Evolutionary conservation across 2,797 vertebrate species (phyloP).

Genomic region (Danio tinwini): DNA sequence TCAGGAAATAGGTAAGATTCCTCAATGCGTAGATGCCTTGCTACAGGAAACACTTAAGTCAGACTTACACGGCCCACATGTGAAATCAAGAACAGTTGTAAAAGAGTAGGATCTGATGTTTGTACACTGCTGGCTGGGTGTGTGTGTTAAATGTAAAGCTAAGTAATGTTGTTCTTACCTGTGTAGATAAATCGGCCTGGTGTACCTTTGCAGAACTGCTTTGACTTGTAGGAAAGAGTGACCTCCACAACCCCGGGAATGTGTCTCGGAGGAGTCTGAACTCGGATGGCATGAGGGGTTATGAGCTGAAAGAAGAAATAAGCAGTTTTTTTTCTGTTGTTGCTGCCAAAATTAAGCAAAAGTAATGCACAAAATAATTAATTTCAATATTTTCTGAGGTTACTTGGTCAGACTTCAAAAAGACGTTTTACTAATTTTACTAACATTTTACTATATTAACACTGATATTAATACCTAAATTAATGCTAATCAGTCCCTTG

Average conservation of each 20-base stretch:
- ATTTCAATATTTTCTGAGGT: too few species aligned
- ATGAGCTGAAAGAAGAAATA: conserved; percentile 83
- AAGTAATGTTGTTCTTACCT: conserved; percentile 88
- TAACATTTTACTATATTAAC: too few species aligned
- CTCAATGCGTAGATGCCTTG: background rate
- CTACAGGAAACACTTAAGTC: conserved; percentile 22
- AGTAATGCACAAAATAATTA: background rate
- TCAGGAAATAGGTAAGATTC: conserved; percentile 56
- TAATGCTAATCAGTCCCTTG: too few species aligned
- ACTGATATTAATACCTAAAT: too few species aligned
- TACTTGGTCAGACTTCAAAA: too few species aligned
- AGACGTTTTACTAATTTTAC: too few species aligned
- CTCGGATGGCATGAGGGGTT: conserved; percentile 96
- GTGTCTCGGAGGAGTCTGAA: conserved; percentile 92
- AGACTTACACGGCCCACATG: conserved; percentile 11
- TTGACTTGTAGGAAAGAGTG: conserved; percentile 98
- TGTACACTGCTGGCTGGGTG: background rate
- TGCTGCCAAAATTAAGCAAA: background rate
- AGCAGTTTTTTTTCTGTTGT: background rate
- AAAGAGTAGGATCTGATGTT: background rate
- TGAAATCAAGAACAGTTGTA: conserved; percentile 20
- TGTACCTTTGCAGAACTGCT: conserved; percentile 99
- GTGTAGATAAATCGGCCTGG: conserved; percentile 99
- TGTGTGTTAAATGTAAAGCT: background rate
- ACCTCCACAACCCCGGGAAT: conserved; percentile 96